A percentile compares a stretch with the other conserved stretches of the same genome.
Evolutionary conservation across 2,113 vertebrate genomes (phyloP).

Genomic region (Thamnaconus septentrionalis): DNA sequence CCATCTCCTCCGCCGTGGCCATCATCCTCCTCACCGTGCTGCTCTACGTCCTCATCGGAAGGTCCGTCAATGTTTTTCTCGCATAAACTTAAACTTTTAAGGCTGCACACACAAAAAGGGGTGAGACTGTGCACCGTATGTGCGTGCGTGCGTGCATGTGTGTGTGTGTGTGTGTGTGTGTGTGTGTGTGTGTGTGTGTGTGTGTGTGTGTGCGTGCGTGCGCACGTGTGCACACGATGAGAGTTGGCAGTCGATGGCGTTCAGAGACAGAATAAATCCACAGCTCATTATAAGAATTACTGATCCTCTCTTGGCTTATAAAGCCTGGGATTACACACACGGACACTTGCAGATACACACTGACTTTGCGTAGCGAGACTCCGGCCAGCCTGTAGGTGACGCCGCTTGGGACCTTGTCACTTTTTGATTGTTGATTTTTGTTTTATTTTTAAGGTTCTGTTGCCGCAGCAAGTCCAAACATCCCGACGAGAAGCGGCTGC

Average conservation of each 20-base stretch:
- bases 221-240: slow-evolving; percentile 33
- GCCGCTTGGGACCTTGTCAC: slow-evolving; percentile 48
- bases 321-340: slow-evolving; percentile 50
- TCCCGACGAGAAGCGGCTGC: slow-evolving; percentile 92
- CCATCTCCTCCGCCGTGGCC: slow-evolving; percentile 90
- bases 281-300: slow-evolving; percentile 66
- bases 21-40: slow-evolving; percentile 94
- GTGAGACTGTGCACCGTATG: too few species aligned
- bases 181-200: neutral
- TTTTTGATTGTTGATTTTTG: slow-evolving; percentile 23
- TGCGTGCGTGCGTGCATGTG: neutral
- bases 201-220: neutral
- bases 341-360: neutral
- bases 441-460: slow-evolving; percentile 87
- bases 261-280: slow-evolving; percentile 66
- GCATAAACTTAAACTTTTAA: neutral
- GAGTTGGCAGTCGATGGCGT: slow-evolving; percentile 57
- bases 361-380: neutral
- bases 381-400: slow-evolving; percentile 38
- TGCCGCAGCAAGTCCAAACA: slow-evolving; percentile 95
- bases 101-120: too few species aligned
- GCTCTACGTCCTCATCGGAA: slow-evolving; percentile 91
- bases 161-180: neutral
- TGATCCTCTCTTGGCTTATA: slow-evolving; percentile 65
- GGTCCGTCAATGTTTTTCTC: slow-evolving; percentile 76